Evolutionary conservation across 2,113 vertebrate genomes (phyloP).

Genomic region (Otus sunia): DNA sequence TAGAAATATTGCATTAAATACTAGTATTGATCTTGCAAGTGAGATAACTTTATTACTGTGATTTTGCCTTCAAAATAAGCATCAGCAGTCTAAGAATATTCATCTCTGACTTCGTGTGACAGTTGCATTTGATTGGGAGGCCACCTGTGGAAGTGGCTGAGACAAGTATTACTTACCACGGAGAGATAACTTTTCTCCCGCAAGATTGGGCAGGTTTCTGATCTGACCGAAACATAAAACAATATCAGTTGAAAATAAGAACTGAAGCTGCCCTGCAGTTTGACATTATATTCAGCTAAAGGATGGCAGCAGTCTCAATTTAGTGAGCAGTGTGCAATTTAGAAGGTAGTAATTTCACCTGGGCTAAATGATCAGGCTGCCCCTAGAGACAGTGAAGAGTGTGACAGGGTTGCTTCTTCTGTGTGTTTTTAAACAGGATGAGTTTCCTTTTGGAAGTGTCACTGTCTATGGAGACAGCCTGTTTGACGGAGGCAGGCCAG

Average conservation of each 20-base stretch:
- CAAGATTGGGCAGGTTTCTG: not conserved
- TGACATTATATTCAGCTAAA: not conserved
- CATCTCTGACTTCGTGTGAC: not conserved
- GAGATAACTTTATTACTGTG: not conserved
- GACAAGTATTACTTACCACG: not conserved
- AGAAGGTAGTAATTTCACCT: not conserved
- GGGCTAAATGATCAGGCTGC: not conserved
- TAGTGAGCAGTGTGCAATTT: not conserved
- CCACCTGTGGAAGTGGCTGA: not conserved
- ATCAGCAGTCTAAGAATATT: not conserved
- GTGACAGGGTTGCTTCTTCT: not conserved
- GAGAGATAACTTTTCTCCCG: not conserved
- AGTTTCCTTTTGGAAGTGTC: not conserved
- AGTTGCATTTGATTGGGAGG: not conserved
- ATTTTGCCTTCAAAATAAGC: not conserved
- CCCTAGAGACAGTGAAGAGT: not conserved
- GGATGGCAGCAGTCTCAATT: not conserved
- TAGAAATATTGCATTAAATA: not conserved
- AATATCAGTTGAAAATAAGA: not conserved
- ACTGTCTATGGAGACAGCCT: not conserved
- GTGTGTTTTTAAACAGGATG: not conserved
- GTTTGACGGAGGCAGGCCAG: not conserved
- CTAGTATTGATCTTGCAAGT: not conserved
- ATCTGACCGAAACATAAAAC: not conserved
- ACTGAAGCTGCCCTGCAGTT: not conserved